Evolutionary conservation across 2,797 vertebrate species (phyloP).

Genomic region (Crypturellus tataupa): DNA sequence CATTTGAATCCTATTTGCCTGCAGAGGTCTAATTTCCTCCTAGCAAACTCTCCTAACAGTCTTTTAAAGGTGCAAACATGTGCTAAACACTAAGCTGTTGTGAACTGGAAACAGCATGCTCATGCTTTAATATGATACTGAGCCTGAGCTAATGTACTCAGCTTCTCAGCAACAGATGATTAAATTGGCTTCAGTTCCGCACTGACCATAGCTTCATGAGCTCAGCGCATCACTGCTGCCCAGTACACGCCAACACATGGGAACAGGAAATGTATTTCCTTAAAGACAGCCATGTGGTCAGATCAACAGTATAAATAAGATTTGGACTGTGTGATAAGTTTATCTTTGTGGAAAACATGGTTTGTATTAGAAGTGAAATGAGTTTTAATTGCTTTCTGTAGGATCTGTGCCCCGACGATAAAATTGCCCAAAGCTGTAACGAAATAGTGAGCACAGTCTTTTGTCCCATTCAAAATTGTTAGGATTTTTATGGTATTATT

Average conservation of each 20-base stretch:
- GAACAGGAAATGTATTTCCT: not conserved
- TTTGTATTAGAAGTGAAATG: not conserved
- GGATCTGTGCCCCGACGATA: not conserved
- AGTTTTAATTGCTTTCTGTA: not conserved
- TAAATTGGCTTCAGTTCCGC: not conserved
- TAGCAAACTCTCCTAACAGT: not conserved
- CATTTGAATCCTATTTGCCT: not conserved
- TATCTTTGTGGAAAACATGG: not conserved
- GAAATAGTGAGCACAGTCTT: not conserved
- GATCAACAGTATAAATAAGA: not conserved
- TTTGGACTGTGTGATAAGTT: not conserved
- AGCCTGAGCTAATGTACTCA: not conserved
- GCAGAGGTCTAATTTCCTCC: not conserved
- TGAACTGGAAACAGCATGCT: not conserved
- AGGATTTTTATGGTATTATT: not conserved
- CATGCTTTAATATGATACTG: not conserved
- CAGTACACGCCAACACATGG: not conserved
- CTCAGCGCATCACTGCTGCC: not conserved
- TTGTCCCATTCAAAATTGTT: not conserved
- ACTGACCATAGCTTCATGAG: not conserved
- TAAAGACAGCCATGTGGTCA: not conserved
- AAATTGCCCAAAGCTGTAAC: not conserved
- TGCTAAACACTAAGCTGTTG: not conserved
- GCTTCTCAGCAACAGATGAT: not conserved
- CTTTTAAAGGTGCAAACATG: not conserved